A percentile compares a stretch with the other conserved stretches of the same genome.
phyloP scores from a whole-genome alignment of 2,888 invertebrate species.

The Eutolmus rufibarbis region DNA sequence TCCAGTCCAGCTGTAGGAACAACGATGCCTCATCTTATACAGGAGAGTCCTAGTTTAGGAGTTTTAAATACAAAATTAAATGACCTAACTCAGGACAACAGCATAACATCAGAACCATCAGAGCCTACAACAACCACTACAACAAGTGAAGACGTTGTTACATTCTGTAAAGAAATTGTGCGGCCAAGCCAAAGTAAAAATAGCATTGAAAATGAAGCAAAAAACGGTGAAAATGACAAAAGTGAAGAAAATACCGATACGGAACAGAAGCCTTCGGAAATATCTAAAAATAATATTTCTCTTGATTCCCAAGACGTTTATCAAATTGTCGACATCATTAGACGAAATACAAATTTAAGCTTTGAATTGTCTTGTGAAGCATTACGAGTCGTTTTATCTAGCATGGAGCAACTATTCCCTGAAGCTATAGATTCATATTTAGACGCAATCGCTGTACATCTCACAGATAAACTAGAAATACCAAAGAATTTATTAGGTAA shows the following conservation, averaged over 20 bases:
- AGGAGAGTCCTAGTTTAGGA: slow-evolving; percentile 61
- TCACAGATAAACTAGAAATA: slow-evolving; percentile 71
- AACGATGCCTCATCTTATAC: slow-evolving; percentile 55
- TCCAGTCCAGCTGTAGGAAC: slow-evolving; percentile 61
- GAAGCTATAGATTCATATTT: slow-evolving; percentile 69
- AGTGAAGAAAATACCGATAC: not conserved
- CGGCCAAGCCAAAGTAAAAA: slow-evolving; percentile 45
- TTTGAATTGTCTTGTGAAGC: slow-evolving; percentile 87
- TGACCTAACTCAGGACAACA: slow-evolving; percentile 61
- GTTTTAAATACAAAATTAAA: slow-evolving; percentile 52
- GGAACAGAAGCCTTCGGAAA: not conserved
- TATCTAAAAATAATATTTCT: not conserved
- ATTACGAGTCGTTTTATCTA: slow-evolving; percentile 76
- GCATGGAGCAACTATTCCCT: slow-evolving; percentile 66
- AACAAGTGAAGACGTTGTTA: slow-evolving; percentile 62
- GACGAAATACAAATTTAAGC: slow-evolving; percentile 83
- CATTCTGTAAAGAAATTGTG: slow-evolving; percentile 60
- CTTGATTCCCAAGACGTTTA: slow-evolving; percentile 68
- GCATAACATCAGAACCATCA: slow-evolving; percentile 60
- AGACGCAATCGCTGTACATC: slow-evolving; percentile 68
- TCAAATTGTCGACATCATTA: slow-evolving; percentile 79
- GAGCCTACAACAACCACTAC: slow-evolving; percentile 59
- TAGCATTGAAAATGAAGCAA: slow-evolving; percentile 44
- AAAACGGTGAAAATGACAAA: not conserved
- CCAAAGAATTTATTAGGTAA: slow-evolving; percentile 70